These are phyloP conservation scores for Lycaon pictus DNA, from an alignment of 2,113 vertebrate species.

Conservation along the genomic window DNA sequence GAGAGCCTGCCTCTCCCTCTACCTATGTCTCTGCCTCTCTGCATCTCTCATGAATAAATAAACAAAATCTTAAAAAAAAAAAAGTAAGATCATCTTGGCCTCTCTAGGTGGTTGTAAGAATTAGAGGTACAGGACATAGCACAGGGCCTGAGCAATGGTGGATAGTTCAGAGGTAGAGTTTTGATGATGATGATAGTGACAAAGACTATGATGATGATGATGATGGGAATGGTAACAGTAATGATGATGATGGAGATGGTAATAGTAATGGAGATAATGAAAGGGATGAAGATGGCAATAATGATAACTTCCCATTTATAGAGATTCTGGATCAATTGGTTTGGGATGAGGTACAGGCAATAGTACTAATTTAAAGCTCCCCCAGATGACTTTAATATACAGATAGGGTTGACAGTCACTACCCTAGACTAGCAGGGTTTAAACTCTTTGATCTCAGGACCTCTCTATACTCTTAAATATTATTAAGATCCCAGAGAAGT, in stretches of 20 bases:
- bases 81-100: background rate
- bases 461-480: background rate
- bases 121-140: background rate
- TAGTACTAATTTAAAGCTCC: background rate
- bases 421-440: background rate
- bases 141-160: background rate
- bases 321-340: background rate
- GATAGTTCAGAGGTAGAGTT: background rate
- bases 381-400: background rate
- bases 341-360: background rate
- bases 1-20: too few species aligned
- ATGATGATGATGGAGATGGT: background rate
- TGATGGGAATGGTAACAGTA: too few species aligned
- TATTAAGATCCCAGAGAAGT: background rate
- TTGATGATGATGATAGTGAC: background rate
- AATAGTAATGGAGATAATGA: background rate
- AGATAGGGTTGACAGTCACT: background rate
- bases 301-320: background rate
- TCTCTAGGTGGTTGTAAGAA: background rate
- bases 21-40: too few species aligned
- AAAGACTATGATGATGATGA: background rate
- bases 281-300: background rate
- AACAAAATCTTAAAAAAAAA: too few species aligned
- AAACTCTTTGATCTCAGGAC: background rate
- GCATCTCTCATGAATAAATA: too few species aligned